These are phyloP conservation scores for Adineta ricciae DNA, from an alignment of 2,888 invertebrate genomes.

Conservation along the genomic window DNA sequence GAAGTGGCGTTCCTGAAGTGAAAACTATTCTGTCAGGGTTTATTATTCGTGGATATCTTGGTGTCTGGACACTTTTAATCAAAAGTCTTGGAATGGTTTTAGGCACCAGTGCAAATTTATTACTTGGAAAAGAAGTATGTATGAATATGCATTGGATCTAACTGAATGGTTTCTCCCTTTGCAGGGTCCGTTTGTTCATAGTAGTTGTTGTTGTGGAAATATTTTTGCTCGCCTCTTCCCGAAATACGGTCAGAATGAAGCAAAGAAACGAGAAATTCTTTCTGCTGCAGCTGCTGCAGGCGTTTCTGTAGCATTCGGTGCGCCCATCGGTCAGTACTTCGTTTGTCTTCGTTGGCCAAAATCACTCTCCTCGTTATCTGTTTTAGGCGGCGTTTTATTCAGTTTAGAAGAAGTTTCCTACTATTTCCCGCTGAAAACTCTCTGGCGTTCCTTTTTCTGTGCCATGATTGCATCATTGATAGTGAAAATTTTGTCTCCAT, in stretches of 20 bases:
- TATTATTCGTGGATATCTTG: constrained; percentile 92
- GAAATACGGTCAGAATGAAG: constrained; percentile 95
- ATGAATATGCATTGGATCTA: constrained; percentile 55
- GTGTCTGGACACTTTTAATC: constrained; percentile 96
- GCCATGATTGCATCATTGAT: constrained; percentile 93
- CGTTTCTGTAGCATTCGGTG: constrained; percentile 95
- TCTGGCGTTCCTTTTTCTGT: constrained; percentile 98
- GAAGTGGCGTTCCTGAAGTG: constrained; percentile 87
- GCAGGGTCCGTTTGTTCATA: constrained; percentile 89
- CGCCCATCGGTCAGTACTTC: constrained; percentile 70
- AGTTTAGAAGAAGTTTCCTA: constrained; percentile 96
- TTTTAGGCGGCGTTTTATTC: constrained; percentile 70
- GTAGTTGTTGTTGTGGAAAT: constrained; percentile 85
- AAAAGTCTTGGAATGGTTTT: constrained; percentile 64
- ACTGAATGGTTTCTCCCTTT: constrained; percentile 62
- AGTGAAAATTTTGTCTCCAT: constrained; percentile 91
- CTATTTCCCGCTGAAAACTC: constrained; percentile 93
- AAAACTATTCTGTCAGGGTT: constrained; percentile 80
- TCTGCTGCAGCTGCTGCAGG: constrained; percentile 97
- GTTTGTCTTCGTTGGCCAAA: background rate
- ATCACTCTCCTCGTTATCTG: background rate
- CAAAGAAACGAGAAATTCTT: constrained; percentile 93
- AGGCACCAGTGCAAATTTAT: constrained; percentile 86
- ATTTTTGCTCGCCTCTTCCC: constrained; percentile 95
- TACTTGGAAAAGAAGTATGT: constrained; percentile 74